Evolutionary conservation across 2,888 invertebrate species (phyloP), one percentile per base, ranked within the genome.

Genomic region (Balanococcus diminutus): DNA sequence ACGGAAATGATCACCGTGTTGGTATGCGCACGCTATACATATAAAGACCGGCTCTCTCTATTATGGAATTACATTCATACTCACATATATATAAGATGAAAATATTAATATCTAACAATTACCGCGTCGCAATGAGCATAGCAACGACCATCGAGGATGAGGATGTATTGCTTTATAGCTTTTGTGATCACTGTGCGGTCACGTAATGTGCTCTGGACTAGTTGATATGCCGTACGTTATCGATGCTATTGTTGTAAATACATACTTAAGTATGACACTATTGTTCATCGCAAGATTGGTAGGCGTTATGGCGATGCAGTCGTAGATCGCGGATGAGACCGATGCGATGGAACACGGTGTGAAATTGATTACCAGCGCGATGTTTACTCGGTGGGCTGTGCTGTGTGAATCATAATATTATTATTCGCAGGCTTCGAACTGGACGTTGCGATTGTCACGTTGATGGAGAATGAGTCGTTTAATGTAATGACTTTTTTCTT

Each of bases 1-100:
- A 82, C 42, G 42, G 28, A 81, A 81, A 81, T 28, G 81, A 46
- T 81, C 39, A 28, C 14, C 67, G 67, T 82, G 46, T 46, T 31
- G 46, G 67, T 67, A 67, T 67, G 67, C 67, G 31, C 16, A 28
- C 28, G 28, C 1, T 67, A 67, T 8, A 36, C 11, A 42, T 42
- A 42, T 22, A 56, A 19, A 56, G 56, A 67, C 28, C 25, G 67
- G 67, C 67, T 67, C 67, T 56, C 67, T 67, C 67, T 56, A 22
- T 56, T 56, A 56, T 56, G 67, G 67, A 67, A 67, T 67, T 67
- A 67, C 22, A 56, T 56, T 56, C 56, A 22, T 56, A 56, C 22
- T n/a, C n/a, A n/a, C n/a, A 51, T 5, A 11, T 56, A 56, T 56
- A 19, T 56, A 56, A 56, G 22, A 56, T 56, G 22, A 56, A 56